Evolutionary conservation across 23 tunicate genomes (phyloP), one percentile per base, ranked within the genome.

Genomic region (Trididemnum nubilum): DNA sequence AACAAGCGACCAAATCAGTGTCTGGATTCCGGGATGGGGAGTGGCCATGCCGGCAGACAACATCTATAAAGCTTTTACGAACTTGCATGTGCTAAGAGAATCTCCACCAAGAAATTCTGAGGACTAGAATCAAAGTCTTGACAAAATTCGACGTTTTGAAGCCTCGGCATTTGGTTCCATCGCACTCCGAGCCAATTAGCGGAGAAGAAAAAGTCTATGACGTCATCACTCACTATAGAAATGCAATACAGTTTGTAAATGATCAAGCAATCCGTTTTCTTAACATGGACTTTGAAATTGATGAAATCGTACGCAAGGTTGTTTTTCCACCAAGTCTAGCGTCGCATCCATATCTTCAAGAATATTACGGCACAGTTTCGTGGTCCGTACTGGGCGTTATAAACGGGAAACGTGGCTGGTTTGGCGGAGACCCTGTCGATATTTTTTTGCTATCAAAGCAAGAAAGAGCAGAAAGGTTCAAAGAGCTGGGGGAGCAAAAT

Each of bases 71-170:
- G 49, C 93, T 4, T 94, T 94, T 76, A 95, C 98, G 0, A 94
- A 94, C 74, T 69, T 94, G 26, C 89, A 89, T 67, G 90, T 95
- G 12, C 85, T 94, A 12, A 75, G 98, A 0, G 98, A 95, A 24
- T 36, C 82, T 27, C 95, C 95, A 0, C 65, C 89, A 24, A 72
- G 98, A 31, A 33, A 71, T 49, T 78, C 59, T 22, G 38, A 38
- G 22, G 77, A 77, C 28, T 92, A 95, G 98, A 69, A 51, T 74
- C 27, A 35, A 27, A 89, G 90, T 26, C 31, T 94, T 39, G 94
- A 84, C 50, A 67, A 57, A 3, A 73, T 89, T 0, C 72, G 92
- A 19, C 50, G 44, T 2, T 63, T 92, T 36, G 33, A 58, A 28
- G 82, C 88, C 31, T 7, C 29, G 83, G 28, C 51, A 77, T 52